Conservation (phyloP, 2,888 invertebrate genomes). For the Girardia tigrina region DNA sequence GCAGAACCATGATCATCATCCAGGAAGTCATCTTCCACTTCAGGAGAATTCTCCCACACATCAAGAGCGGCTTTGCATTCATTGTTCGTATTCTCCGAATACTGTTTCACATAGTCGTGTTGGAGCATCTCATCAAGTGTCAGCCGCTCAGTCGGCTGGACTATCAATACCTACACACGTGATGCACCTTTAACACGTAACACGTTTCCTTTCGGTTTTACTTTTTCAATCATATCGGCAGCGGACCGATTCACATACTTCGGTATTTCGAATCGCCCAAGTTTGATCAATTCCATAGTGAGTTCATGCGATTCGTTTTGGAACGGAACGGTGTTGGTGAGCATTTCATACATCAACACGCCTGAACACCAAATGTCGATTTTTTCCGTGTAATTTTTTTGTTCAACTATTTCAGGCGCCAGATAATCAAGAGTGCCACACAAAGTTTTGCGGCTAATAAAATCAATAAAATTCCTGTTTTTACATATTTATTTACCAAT, state of each 20-base stretch:
- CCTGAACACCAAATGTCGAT: constrained; percentile 35
- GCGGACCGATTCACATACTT: background rate
- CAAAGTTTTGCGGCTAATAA: constrained; percentile 24
- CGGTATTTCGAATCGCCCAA: background rate
- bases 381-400: constrained; percentile 30
- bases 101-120: background rate
- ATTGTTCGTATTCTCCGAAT: background rate
- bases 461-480: background rate
- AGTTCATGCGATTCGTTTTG: background rate
- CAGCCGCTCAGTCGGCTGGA: background rate
- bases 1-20: no score
- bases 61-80: constrained; percentile 1
- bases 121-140: background rate
- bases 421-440: constrained; percentile 36
- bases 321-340: constrained; percentile 34
- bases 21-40: no score
- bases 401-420: constrained; percentile 34
- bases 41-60: no score
- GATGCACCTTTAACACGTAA: background rate
- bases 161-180: background rate
- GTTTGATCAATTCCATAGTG: constrained; percentile 25
- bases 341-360: constrained; percentile 34
- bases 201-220: background rate
- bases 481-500: no score
- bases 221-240: constrained; percentile 21